Conservation (phyloP, 2,888 invertebrate species). For the Plagodis pulveraria region DNA sequence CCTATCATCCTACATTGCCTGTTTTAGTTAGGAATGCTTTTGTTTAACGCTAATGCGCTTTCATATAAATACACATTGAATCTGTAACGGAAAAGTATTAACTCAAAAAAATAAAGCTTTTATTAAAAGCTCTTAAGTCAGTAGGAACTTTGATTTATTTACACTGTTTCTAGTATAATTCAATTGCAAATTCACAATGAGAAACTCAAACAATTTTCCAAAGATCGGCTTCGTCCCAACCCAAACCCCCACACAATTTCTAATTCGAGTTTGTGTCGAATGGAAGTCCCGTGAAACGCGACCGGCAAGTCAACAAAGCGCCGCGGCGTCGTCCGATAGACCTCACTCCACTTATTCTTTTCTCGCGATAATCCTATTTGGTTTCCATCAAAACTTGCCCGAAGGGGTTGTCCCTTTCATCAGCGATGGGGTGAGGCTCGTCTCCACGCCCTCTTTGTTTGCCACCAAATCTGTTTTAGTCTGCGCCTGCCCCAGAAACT, state of each 20-base stretch:
- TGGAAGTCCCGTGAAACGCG: constrained; percentile 39
- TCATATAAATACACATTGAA: constrained; percentile 1
- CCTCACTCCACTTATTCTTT: constrained; percentile 75
- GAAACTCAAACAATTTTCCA: constrained; percentile 53
- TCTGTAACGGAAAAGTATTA: constrained; percentile 4
- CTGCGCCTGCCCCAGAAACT: constrained; percentile 66
- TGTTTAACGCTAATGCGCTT: too few relatives aligned
- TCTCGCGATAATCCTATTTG: constrained; percentile 79
- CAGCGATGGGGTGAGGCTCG: constrained; percentile 32
- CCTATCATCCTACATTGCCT: too few relatives aligned
- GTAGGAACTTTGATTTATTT: constrained; percentile 26
- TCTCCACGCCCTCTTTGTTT: constrained; percentile 64
- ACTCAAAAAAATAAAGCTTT: constrained; percentile 7
- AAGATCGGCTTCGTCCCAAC: constrained; percentile 45
- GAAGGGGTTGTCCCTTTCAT: constrained; percentile 62
- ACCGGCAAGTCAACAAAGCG: constrained; percentile 55
- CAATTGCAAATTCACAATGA: constrained; percentile 42
- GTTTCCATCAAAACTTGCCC: constrained; percentile 81
- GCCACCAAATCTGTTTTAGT: constrained; percentile 81
- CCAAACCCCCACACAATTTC: constrained; percentile 30
- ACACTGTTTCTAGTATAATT: constrained; percentile 35
- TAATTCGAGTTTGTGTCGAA: constrained; percentile 40
- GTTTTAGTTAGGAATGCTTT: too few relatives aligned
- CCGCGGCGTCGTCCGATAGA: constrained; percentile 57
- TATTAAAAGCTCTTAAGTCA: neutral